These are phyloP conservation scores for Leptodactylus fuscus DNA, from an alignment of 2,113 vertebrate species.

Conservation along the genomic window DNA sequence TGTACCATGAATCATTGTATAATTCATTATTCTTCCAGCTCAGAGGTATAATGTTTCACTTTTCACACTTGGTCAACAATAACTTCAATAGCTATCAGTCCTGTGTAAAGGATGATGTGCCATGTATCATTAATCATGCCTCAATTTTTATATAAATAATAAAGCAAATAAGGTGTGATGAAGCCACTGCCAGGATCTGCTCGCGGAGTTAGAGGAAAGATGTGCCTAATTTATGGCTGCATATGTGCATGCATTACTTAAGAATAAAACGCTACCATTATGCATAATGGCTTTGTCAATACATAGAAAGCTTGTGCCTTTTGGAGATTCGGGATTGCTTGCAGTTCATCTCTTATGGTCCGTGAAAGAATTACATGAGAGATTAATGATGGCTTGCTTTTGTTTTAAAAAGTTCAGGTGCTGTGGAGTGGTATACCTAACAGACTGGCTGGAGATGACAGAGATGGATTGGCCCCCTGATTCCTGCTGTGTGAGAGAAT, in stretches of 20 bases:
- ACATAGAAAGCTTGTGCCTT: conserved; percentile 30
- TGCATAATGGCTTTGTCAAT: conserved; percentile 48
- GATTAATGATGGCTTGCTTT: conserved; percentile 39
- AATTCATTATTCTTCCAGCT: conserved; percentile 12
- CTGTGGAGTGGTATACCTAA: conserved; percentile 97
- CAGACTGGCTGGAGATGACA: conserved; percentile 98
- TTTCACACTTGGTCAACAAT: conserved; percentile 40
- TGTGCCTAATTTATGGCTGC: conserved; percentile 16
- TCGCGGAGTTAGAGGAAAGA: neutral
- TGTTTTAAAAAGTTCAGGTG: conserved; percentile 89
- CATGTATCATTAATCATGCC: conserved; percentile 27
- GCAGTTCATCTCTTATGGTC: conserved; percentile 48
- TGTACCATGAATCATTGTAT: conserved; percentile 2
- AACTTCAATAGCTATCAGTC: conserved; percentile 7
- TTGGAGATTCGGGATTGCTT: conserved; percentile 20
- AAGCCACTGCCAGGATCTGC: neutral
- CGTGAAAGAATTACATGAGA: conserved; percentile 24
- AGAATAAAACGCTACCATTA: conserved; percentile 39
- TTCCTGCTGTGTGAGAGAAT: conserved; percentile 94
- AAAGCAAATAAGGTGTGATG: conserved; percentile 45
- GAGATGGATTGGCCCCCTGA: conserved; percentile 98
- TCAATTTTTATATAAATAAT: conserved; percentile 39
- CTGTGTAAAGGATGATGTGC: conserved; percentile 22
- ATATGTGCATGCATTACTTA: conserved; percentile 11
- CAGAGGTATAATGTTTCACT: neutral